Evolutionary conservation across 2,888 invertebrate species (phyloP), one percentile per base, ranked within the genome.

Genomic region (Limnephilus rhombicus): DNA sequence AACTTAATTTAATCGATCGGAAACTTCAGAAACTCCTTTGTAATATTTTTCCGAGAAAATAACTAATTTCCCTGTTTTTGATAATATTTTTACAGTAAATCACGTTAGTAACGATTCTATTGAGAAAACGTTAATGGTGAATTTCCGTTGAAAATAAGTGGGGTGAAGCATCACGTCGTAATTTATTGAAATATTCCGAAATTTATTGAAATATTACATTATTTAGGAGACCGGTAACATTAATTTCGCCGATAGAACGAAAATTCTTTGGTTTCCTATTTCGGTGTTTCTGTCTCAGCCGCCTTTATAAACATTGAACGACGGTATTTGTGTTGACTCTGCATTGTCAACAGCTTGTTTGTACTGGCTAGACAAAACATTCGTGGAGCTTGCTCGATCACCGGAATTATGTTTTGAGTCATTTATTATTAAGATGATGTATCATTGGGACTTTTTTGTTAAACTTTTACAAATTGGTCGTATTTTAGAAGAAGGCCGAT

Each of bases 151-250:
- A 45, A 86, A 86, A 86, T 86, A 41, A 86, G 29, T 45, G 7
- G 45, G 86, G 37, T 11, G 85, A 41, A 85, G 37, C 45, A 37
- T 85, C 85, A n/a, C 37, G 41, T 12, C 18, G 37, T 29, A 45
- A 41, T 68, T 68, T n/a, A 68, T 68, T 68, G 68, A 68, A 68
- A 68, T 68, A 68, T 68, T 68, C 68, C 68, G 9, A 68, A 86
- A 86, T 86, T 86, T 86, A 86, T 86, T 86, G 45, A 86, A 86
- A 86, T 86, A 86, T 86, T 86, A 86, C n/a, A 86, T 37, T 86
- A 86, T 86, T 86, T 41, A 86, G 12, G 41, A 86, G 49, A 86
- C 37, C n/a, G 86, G 37, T 45, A 86, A 86, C 86, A 86, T 86
- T 86, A 49, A 86, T 86, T 85, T 86, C 9, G 68, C 49, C 15